Evolutionary conservation across 2,113 vertebrate genomes (phyloP), one percentile per base, ranked within the genome.

Genomic region (Cyprinodon variegatus): DNA sequence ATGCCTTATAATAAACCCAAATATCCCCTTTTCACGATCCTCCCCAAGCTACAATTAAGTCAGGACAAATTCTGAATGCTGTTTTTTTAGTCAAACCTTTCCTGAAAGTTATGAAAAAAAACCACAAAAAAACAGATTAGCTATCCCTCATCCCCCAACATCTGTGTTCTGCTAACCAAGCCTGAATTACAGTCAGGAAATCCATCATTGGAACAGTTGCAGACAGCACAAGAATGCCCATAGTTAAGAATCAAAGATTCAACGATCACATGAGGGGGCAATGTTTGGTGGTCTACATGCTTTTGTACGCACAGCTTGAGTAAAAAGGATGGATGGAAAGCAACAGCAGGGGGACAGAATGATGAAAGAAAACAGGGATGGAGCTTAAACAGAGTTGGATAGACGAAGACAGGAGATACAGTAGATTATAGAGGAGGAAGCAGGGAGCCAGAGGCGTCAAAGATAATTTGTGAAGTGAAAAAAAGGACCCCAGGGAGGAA

Each of bases 401-500:
- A 70, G 36, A 80, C 13, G 48, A 69, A 64, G 38, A 71, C 17
- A 13, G 37, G 29, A 61, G 46, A 74, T 74, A 45, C 22, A 61
- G n/a, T 15, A 50, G 50, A 73, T 68, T 46, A 70, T 40, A 41
- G 39, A 66, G 17, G 29, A 64, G 22, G 1, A 3, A 57, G 17
- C 50, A 70, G 36, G 60, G 20, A 75, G 43, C 53, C 46, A 11
- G 36, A 9, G 13, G 37, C 65, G 38, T 65, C 11, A 3, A 10
- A 64, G 53, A 50, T 71, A 29, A 80, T 89, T 80, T 78, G 48
- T 80, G 41, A 15, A 4, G 65, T 53, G 53, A 40, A 50, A 17
- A 50, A 5, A 74, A 45, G 29, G 63, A 12, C 40, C 57, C 43
- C n/a, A 45, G 53, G 38, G 60, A 39, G 70, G 45, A 36, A 66